Conservation (phyloP, 1,140 invertebrate genomes). For the Ceratina australensis region DNA sequence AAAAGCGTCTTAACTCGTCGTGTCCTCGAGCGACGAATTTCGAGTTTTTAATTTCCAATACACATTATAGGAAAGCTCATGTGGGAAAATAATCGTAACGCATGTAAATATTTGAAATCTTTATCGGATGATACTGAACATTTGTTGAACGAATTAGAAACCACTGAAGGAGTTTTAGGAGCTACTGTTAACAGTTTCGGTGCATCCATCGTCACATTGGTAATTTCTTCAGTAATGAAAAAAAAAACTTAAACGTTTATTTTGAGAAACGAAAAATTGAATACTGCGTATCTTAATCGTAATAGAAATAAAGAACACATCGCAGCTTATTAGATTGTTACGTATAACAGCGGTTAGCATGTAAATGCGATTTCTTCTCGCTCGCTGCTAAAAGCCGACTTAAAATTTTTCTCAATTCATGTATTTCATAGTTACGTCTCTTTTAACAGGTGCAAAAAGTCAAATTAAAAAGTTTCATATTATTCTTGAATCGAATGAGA, state of each 20-base stretch:
- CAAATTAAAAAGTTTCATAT: slow-evolving; percentile 20
- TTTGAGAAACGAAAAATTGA: no score
- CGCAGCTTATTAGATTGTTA: not conserved
- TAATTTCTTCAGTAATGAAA: slow-evolving; percentile 12
- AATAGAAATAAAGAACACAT: not conserved
- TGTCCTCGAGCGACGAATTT: not conserved
- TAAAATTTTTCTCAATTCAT: not conserved
- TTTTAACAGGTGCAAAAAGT: slow-evolving; percentile 35
- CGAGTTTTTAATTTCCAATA: not conserved
- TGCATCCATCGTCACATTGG: slow-evolving; percentile 39
- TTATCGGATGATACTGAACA: slow-evolving; percentile 19
- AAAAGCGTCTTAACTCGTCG: not conserved
- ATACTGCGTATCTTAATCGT: not conserved
- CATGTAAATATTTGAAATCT: slow-evolving; percentile 11
- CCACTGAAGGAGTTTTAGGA: slow-evolving; percentile 16
- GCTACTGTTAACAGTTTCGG: slow-evolving; percentile 7
- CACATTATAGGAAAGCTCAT: slow-evolving; percentile 32
- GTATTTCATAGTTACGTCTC: not conserved
- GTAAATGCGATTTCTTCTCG: not conserved
- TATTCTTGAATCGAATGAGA: not conserved
- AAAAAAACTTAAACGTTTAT: not conserved
- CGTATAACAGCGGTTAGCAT: not conserved
- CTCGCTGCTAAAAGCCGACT: not conserved
- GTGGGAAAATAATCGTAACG: slow-evolving; percentile 24
- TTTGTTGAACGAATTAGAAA: slow-evolving; percentile 13